Evolutionary conservation across 2,888 invertebrate genomes (phyloP), one percentile per base, ranked within the genome.

Genomic region (Mythimna pallens): DNA sequence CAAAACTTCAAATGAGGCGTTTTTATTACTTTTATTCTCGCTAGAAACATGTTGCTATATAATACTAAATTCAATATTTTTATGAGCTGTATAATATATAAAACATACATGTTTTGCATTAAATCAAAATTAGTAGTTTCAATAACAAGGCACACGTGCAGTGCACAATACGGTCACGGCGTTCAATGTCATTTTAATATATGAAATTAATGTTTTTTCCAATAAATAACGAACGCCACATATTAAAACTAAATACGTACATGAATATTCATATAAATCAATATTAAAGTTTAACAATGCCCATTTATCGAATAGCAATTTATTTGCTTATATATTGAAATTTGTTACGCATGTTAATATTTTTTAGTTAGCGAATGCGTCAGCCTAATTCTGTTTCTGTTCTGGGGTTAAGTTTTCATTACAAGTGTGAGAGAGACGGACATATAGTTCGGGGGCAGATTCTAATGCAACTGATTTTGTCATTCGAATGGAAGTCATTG

Each of bases 191-290:
- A 86, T 89, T 90, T 88, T 86, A 89, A 89, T 90, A 89, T 88
- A 88, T 89, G 85, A 89, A 88, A 89, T 88, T 87, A 90, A 86
- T 89, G 85, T 86, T 83, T 81, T 88, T 88, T 88, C 73, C 88
- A 90, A 91, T 90, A 91, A 90, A 90, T 90, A 89, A 85, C 86
- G 78, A 89, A 89, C 87, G 85, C 85, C 83, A 85, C 88, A 88
- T 85, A 91, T 90, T 90, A 88, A 92, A 91, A 92, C 90, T 92
- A 92, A 92, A 91, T 89, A 89, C 85, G 87, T 89, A 91, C 92
- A 94, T 95, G 95, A 95, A 96, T 96, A 96, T 96, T 96, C 96
- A 96, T 95, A 95, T 96, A 96, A 96, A 95, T 96, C 96, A 95
- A 93, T 89, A 93, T 94, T 92, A 92, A 88, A 89, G 89, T 90